A percentile compares a stretch with the other conserved stretches of the same genome.
These are phyloP conservation scores for Plusia festucae DNA, from an alignment of 2,888 invertebrate genomes.

Conservation along the genomic window DNA sequence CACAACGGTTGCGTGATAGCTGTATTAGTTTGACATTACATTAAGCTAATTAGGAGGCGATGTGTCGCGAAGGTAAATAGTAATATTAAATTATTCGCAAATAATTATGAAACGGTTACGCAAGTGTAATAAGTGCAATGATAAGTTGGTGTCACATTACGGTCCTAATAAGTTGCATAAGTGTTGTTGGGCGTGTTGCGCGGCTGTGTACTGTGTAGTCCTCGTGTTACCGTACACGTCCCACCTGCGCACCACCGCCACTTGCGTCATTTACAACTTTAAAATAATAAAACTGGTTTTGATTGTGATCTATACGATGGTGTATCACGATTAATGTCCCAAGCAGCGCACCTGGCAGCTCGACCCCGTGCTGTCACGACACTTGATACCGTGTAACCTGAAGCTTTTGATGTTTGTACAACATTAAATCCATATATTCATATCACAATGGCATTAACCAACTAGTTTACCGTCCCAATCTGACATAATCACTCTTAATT, in stretches of 20 bases:
- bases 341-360: conserved; percentile 82
- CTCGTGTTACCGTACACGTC: conserved; percentile 77
- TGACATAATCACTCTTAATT: conserved; percentile 67
- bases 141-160: conserved; percentile 37
- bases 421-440: conserved; percentile 73
- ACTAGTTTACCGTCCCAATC: conserved; percentile 61
- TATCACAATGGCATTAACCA: conserved; percentile 69
- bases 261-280: conserved; percentile 89
- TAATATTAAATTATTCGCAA: conserved; percentile 27
- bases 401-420: conserved; percentile 67
- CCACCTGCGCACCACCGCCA: conserved; percentile 83
- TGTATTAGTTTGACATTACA: conserved; percentile 17
- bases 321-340: conserved; percentile 85
- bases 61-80: conserved; percentile 17
- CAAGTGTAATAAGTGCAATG: conserved; percentile 40
- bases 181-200: conserved; percentile 57
- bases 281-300: conserved; percentile 88
- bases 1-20: conserved; percentile 18
- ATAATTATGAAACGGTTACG: conserved; percentile 37
- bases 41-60: conserved; percentile 27
- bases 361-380: conserved; percentile 79
- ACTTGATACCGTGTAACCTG: conserved; percentile 72
- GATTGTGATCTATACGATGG: conserved; percentile 87
- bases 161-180: conserved; percentile 50
- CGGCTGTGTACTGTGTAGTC: conserved; percentile 70